These are phyloP conservation scores for Prietella phreatophila DNA, from an alignment of 2,113 vertebrate genomes.

Conservation along the genomic window DNA sequence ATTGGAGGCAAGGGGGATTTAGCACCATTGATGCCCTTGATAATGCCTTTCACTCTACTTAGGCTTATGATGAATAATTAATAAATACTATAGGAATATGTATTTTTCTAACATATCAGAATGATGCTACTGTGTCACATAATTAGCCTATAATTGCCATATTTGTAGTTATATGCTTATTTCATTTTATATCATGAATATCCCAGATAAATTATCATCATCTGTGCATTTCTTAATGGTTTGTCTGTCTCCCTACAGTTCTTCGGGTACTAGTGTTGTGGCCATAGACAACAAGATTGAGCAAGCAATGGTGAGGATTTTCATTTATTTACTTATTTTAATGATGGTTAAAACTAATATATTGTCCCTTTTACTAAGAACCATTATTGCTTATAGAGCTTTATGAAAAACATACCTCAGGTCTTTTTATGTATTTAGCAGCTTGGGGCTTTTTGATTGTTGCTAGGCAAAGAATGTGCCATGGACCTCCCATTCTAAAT, in stretches of 20 bases:
- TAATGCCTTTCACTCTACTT: not conserved
- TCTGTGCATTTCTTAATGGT: slow-evolving; percentile 5
- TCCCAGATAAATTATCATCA: not conserved
- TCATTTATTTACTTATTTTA: not conserved
- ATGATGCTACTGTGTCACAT: not conserved
- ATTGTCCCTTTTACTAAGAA: not conserved
- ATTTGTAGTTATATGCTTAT: not conserved
- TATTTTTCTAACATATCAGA: not conserved
- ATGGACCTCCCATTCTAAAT: no score
- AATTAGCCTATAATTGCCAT: not conserved
- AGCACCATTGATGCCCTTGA: not conserved
- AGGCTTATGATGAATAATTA: not conserved
- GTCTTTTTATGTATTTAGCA: not conserved
- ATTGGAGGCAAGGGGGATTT: not conserved
- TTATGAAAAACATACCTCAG: not conserved
- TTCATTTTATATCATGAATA: not conserved
- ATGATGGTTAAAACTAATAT: not conserved
- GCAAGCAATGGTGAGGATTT: slow-evolving; percentile 87
- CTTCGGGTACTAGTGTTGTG: slow-evolving; percentile 92
- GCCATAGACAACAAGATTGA: slow-evolving; percentile 99
- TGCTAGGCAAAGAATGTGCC: no score
- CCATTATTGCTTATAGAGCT: not conserved
- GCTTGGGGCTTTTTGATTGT: no score
- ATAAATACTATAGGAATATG: not conserved
- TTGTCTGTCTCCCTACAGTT: slow-evolving; percentile 70